A percentile compares a stretch with the other conserved stretches of the same genome.
Evolutionary conservation across 2,888 invertebrate genomes (phyloP).

Genomic region (Crematogaster levior): DNA sequence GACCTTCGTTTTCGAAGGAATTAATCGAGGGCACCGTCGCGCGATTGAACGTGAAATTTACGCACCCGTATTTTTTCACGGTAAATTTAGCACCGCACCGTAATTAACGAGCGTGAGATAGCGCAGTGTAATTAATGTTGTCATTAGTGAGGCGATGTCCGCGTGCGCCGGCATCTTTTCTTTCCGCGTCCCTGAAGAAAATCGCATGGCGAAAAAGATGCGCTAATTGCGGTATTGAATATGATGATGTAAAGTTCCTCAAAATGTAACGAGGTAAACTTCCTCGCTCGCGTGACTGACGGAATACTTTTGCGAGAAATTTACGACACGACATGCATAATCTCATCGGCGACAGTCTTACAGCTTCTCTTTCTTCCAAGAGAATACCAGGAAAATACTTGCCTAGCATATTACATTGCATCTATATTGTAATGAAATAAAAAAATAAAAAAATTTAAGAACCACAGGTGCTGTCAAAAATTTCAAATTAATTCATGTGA

Average conservation of each 20-base stretch:
- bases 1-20: background rate
- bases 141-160: slow-evolving; percentile 53
- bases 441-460: background rate
- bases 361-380: background rate
- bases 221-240: slow-evolving; percentile 4
- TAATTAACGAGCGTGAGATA: slow-evolving; percentile 64
- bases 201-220: slow-evolving; percentile 16
- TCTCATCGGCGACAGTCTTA: background rate
- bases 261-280: slow-evolving; percentile 33
- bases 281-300: slow-evolving; percentile 13
- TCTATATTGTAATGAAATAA: background rate
- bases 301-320: slow-evolving; percentile 12
- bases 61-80: slow-evolving; percentile 45
- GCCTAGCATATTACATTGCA: background rate
- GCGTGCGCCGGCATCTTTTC: slow-evolving; percentile 51
- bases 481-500: background rate
- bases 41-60: slow-evolving; percentile 44
- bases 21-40: slow-evolving; percentile 15
- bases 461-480: background rate
- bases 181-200: slow-evolving; percentile 27
- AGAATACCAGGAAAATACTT: background rate
- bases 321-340: slow-evolving; percentile 4
- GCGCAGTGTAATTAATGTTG: slow-evolving; percentile 65
- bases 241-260: slow-evolving; percentile 9
- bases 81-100: slow-evolving; percentile 48